Evolutionary conservation across 2,797 vertebrate genomes (phyloP).

Genomic region (Arctocebus calabarensis): DNA sequence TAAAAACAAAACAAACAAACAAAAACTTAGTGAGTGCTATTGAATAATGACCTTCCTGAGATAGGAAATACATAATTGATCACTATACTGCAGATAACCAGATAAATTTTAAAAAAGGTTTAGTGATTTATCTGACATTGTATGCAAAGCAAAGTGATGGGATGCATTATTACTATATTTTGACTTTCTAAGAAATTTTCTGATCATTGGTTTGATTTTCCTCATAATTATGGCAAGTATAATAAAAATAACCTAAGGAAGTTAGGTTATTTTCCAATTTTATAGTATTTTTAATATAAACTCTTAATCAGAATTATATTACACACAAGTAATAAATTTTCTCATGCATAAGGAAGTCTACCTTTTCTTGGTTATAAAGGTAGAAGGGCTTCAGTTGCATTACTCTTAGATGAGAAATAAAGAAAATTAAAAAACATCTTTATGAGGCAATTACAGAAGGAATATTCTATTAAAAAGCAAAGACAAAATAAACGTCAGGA

Average conservation of each 20-base stretch:
- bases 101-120: background rate
- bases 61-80: background rate
- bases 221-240: background rate
- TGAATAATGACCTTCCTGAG: background rate
- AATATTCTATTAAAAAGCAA: constrained; percentile 4
- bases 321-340: background rate
- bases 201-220: background rate
- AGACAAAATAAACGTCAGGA: background rate
- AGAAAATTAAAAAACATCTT: background rate
- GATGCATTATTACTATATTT: background rate
- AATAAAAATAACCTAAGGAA: background rate
- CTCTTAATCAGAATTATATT: constrained; percentile 5
- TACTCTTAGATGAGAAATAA: background rate
- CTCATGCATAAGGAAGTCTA: background rate
- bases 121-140: constrained; percentile 4
- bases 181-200: constrained; percentile 3
- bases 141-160: constrained; percentile 3
- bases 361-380: background rate
- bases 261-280: background rate
- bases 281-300: constrained; percentile 37
- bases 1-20: background rate
- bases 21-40: background rate
- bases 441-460: constrained; percentile 7
- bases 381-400: background rate
- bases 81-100: background rate